Base-by-base conservation (phyloP, 2,888 invertebrate species). In the Polymixis lichenea region DNA sequence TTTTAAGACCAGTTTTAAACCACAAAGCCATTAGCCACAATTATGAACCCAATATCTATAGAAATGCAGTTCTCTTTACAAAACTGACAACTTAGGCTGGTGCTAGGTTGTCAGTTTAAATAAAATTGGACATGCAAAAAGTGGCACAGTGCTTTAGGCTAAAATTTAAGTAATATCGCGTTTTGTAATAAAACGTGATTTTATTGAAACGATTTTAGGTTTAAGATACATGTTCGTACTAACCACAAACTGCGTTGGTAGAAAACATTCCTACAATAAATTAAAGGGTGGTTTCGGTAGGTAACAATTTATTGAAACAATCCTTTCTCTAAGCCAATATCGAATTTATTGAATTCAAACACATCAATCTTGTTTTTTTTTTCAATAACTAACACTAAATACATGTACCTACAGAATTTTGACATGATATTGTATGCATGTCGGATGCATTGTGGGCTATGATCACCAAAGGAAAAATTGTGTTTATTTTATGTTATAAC, bases 201-300 rank as follows among this genome's bases (percentile, higher is more conserved):
- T 55, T n/a, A 67, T 71, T 55, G 0, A 72, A 82, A 69, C 60
- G 71, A 75, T 79, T 82, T 82, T 67, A 56, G 53, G 77, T 82
- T 77, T 49, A 74, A 77, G 49, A 72, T 58, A 80, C 76, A 76
- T 65, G 55, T 65, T 71, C 17, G 56, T 53, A 58, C 58, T 32
- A 70, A 62, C 85, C 76, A 70, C 82, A 65, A 76, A 82, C 55
- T 77, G 70, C 73, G 82, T 71, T 72, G 60, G 55, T 61, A 66
- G 19, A 71, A 72, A 82, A 79, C 73, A 77, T 82, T 82, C 66
- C 74, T 22, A n/a, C n/a, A 60, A 76, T 82, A 80, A 80, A 80
- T 84, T 75, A 70, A 73, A 80, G 56, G 76, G 46, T 75, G 62
- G 61, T 60, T 74, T 76, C 43, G 0, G 43, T 67, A 75, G 0